Evolutionary conservation across 2,113 vertebrate species (phyloP).

Genomic region (Arvicanthis niloticus): DNA sequence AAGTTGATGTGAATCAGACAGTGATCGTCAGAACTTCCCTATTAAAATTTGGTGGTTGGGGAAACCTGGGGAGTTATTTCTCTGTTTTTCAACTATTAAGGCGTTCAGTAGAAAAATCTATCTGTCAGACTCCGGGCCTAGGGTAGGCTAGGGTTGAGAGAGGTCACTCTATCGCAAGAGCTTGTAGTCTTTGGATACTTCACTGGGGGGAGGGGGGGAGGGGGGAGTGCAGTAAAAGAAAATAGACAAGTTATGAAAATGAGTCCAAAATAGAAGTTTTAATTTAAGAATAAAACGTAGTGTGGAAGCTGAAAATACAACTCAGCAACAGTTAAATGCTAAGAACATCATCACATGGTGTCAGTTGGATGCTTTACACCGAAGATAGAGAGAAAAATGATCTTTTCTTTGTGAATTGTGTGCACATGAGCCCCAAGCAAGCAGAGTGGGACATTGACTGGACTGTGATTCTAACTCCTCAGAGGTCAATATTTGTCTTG

Average conservation of each 20-base stretch:
- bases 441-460: neutral
- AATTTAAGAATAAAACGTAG: neutral
- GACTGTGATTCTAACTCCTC: neutral
- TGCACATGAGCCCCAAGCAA: neutral
- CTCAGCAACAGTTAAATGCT: neutral
- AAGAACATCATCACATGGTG: neutral
- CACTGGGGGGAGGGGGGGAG: neutral
- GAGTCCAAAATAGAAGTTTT: neutral
- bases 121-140: neutral
- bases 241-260: neutral
- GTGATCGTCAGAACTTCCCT: neutral
- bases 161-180: neutral
- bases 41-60: neutral
- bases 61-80: neutral
- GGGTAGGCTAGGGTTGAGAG: neutral
- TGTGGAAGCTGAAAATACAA: neutral
- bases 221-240: neutral
- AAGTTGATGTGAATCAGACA: neutral
- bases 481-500: neutral
- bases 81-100: neutral
- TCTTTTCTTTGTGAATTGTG: neutral
- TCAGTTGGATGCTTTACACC: neutral
- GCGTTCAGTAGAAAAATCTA: neutral
- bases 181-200: neutral
- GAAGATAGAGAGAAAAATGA: neutral